A percentile compares a stretch with the other conserved stretches of the same genome.
These are phyloP conservation scores for Penaeus vannamei DNA, from an alignment of 1,140 invertebrate genomes.

Conservation along the genomic window DNA sequence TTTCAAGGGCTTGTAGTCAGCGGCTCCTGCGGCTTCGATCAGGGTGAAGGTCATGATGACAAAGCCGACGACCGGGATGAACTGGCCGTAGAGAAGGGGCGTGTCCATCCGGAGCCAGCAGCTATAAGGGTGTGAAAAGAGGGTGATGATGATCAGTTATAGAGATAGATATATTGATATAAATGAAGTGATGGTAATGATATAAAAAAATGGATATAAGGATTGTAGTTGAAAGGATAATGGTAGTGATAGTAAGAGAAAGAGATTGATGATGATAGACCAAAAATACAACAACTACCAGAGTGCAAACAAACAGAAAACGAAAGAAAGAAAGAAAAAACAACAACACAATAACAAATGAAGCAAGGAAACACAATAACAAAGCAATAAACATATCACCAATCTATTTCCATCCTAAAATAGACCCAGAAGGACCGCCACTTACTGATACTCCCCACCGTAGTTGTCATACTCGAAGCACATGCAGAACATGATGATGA, in stretches of 20 bases:
- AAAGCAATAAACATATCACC: no score
- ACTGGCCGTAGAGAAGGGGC: conserved; percentile 66
- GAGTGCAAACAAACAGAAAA: neutral
- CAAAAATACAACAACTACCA: neutral
- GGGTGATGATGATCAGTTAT: neutral
- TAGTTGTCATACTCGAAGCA: conserved; percentile 70
- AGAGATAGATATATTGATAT: neutral
- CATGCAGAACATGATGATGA: conserved; percentile 69
- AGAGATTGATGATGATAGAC: neutral
- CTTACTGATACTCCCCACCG: conserved; percentile 70
- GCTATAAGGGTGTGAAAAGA: neutral
- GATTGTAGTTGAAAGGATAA: neutral
- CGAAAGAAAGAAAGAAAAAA: neutral
- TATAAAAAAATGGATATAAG: neutral
- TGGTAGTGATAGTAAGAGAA: neutral
- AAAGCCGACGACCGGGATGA: conserved; percentile 68
- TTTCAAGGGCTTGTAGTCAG: conserved; percentile 69
- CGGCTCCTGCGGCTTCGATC: conserved; percentile 70
- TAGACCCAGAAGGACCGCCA: neutral
- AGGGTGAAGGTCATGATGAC: conserved; percentile 70
- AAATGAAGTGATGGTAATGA: neutral
- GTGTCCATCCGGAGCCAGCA: conserved; percentile 71
- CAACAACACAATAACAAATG: neutral
- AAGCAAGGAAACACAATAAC: no score
- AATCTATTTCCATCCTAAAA: neutral